Conservation (phyloP, 2,888 invertebrate species). For the Calameuta idolon region DNA sequence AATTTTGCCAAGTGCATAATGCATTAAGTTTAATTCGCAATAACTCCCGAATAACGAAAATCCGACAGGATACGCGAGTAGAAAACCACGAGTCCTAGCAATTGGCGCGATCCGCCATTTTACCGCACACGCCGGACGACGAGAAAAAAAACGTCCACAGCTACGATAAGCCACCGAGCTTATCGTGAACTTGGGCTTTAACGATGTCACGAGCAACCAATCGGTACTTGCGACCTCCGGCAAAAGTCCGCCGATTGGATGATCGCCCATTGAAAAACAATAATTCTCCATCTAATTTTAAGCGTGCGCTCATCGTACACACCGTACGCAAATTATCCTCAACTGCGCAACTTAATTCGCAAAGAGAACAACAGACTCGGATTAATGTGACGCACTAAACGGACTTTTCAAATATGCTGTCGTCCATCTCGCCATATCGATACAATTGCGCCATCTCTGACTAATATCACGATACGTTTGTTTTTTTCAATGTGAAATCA, state of each 20-base stretch:
- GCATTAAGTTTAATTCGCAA: not conserved
- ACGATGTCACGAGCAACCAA: constrained; percentile 28
- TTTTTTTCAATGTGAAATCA: not conserved
- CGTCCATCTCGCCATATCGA: not conserved
- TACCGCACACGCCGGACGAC: constrained; percentile 26
- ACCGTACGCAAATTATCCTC: constrained; percentile 5
- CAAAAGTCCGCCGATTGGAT: constrained; percentile 16
- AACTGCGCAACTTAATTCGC: constrained; percentile 13
- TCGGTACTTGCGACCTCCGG: constrained; percentile 24
- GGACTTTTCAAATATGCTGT: not conserved
- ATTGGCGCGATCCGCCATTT: constrained; percentile 32
- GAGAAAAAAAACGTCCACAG: constrained; percentile 18
- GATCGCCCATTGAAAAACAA: constrained; percentile 31
- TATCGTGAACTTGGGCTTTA: constrained; percentile 29
- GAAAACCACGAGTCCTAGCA: not conserved
- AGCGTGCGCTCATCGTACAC: constrained; percentile 33
- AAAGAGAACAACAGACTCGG: constrained; percentile 3
- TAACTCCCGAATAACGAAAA: not conserved
- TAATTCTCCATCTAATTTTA: constrained; percentile 36
- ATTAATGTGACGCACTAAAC: constrained; percentile 1
- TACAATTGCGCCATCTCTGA: not conserved
- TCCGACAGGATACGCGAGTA: not conserved
- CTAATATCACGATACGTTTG: not conserved
- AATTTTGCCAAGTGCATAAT: not conserved
- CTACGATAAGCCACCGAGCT: constrained; percentile 23